Evolutionary conservation across 37 sponge, comb jelly and placozoan genomes (phyloP).

Genomic region (Petrosia ficiformis): DNA sequence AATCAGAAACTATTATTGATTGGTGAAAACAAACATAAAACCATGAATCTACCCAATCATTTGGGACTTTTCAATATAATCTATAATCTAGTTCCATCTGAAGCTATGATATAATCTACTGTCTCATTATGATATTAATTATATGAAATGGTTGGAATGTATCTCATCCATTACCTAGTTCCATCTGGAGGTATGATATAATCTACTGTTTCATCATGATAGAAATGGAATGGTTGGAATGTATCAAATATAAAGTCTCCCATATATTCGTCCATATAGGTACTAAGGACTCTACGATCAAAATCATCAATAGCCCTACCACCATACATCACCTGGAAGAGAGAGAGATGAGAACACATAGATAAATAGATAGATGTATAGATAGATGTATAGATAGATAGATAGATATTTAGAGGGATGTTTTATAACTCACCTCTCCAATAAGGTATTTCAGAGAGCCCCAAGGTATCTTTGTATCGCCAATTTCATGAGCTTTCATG

Average conservation of each 20-base stretch:
- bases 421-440: slow-evolving; percentile 80
- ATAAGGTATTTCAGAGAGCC: slow-evolving; percentile 98
- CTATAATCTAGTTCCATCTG: slow-evolving; percentile 37
- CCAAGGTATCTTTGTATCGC: slow-evolving; percentile 97
- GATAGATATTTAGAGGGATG: too few species aligned
- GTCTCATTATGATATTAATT: slow-evolving; percentile 88
- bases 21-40: too few species aligned
- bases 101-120: slow-evolving; percentile 92
- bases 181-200: slow-evolving; percentile 90
- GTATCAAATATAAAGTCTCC: slow-evolving; percentile 99
- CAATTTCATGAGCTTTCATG: slow-evolving; percentile 81
- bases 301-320: slow-evolving; percentile 98
- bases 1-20: too few species aligned
- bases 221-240: slow-evolving; percentile 99
- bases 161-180: slow-evolving; percentile 1
- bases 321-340: slow-evolving; percentile 94
- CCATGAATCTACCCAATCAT: too few species aligned
- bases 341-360: background rate
- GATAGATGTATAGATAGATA: too few species aligned
- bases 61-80: too few species aligned
- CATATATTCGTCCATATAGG: slow-evolving; percentile 99
- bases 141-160: slow-evolving; percentile 70
- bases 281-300: slow-evolving; percentile 94
- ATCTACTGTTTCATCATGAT: slow-evolving; percentile 80
- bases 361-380: background rate